Conservation (phyloP, 1,140 invertebrate species). For the Philaenus spumarius region DNA sequence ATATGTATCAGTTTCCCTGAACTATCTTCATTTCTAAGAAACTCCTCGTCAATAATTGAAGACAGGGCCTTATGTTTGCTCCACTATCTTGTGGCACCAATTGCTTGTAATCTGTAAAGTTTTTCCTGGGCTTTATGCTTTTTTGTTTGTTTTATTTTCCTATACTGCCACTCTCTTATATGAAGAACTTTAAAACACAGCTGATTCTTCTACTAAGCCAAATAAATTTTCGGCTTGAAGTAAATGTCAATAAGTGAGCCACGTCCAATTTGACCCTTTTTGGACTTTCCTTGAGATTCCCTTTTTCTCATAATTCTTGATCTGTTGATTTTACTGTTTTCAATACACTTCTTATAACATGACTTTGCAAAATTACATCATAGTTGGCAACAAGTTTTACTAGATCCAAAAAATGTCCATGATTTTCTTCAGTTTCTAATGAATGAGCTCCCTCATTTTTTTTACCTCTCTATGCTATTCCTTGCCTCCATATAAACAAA, state of each 20-base stretch:
- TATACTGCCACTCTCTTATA: conserved; percentile 19
- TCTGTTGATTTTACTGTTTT: conserved; percentile 13
- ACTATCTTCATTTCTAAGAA: no score
- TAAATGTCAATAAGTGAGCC: conserved; percentile 18
- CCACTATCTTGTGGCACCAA: conserved; percentile 22
- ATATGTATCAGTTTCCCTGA: no score
- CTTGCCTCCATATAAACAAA: conserved; percentile 21
- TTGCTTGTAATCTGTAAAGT: no score
- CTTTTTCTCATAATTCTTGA: not conserved
- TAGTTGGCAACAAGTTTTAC: conserved; percentile 20
- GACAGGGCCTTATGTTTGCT: no score
- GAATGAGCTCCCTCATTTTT: conserved; percentile 15
- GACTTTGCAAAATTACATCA: conserved; percentile 16
- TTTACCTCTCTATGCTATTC: conserved; percentile 15
- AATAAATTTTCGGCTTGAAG: no score
- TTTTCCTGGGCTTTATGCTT: no score
- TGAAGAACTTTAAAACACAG: no score
- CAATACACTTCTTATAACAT: conserved; percentile 10
- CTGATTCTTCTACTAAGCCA: no score
- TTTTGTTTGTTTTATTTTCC: conserved; percentile 19
- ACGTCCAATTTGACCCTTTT: conserved; percentile 4
- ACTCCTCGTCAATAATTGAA: no score
- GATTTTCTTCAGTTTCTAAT: conserved; percentile 17
- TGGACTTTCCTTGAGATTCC: not conserved
- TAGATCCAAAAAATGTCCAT: conserved; percentile 22